phyloP scores from a whole-genome alignment of 2,888 invertebrate species.

The Odontomyia ornata region DNA sequence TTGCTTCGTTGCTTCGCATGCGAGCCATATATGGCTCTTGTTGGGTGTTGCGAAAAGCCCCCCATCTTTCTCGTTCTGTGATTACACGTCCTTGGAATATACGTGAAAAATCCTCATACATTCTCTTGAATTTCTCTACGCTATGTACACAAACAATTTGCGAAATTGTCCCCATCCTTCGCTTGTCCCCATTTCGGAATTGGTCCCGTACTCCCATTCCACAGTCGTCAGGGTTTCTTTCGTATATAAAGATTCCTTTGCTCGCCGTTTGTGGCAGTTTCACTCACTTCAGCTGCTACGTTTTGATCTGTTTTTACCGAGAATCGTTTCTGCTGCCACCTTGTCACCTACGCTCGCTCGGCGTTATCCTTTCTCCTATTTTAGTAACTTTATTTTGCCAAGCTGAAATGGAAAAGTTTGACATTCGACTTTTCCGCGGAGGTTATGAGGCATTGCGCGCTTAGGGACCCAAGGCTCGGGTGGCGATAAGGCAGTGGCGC shows the following conservation, averaged over 20 bases:
- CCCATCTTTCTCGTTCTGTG: slow-evolving; percentile 32
- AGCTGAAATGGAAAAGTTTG: slow-evolving; percentile 49
- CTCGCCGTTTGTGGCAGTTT: background rate
- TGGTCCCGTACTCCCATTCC: slow-evolving; percentile 4
- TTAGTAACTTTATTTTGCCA: slow-evolving; percentile 44
- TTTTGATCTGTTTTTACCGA: slow-evolving; percentile 26
- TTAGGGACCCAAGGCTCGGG: slow-evolving; percentile 10
- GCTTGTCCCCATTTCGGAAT: slow-evolving; percentile 20
- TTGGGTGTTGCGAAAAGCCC: slow-evolving; percentile 4
- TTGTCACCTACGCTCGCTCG: slow-evolving; percentile 44
- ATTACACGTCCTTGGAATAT: slow-evolving; percentile 19
- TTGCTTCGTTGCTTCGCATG: slow-evolving; percentile 43
- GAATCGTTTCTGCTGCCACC: background rate
- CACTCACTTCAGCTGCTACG: background rate
- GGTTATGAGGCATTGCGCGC: slow-evolving; percentile 37
- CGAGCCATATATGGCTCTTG: slow-evolving; percentile 37
- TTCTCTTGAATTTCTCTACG: slow-evolving; percentile 26
- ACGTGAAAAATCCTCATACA: slow-evolving; percentile 44
- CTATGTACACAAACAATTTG: slow-evolving; percentile 46
- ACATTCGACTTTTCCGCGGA: slow-evolving; percentile 49
- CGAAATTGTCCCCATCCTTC: slow-evolving; percentile 37
- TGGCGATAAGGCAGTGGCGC: background rate
- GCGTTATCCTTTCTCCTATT: slow-evolving; percentile 31
- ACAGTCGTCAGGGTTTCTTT: background rate
- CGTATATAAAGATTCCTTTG: slow-evolving; percentile 11